Percentiles rank a stretch among this genome's conserved stretches.
Evolutionary conservation across 2,797 vertebrate species (phyloP).

Genomic region (Podarcis siculus): DNA sequence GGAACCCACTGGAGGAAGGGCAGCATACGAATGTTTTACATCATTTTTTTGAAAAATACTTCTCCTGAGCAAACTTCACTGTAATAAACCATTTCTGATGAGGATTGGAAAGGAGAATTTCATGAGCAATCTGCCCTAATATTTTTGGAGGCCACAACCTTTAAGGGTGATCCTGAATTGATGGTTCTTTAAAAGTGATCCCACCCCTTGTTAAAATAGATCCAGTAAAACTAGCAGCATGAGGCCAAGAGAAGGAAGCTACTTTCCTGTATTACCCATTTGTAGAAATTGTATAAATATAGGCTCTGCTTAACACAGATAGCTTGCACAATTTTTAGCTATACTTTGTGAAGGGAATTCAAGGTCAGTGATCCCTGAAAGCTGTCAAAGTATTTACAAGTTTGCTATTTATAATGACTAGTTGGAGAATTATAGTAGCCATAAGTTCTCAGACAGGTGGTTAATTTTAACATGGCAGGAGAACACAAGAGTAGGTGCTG

Average conservation of each 20-base stretch:
- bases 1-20: background rate
- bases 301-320: conserved; percentile 57
- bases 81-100: background rate
- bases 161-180: conserved; percentile 46
- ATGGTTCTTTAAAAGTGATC: conserved; percentile 40
- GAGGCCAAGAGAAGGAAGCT: conserved; percentile 45
- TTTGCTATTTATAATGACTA: conserved; percentile 76
- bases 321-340: conserved; percentile 57
- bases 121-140: background rate
- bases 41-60: background rate
- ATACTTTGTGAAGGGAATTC: conserved; percentile 65
- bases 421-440: conserved; percentile 69
- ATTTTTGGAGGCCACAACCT: conserved; percentile 25
- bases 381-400: conserved; percentile 73
- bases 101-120: background rate
- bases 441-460: conserved; percentile 60
- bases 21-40: background rate
- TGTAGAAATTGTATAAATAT: conserved; percentile 69
- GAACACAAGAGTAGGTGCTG: conserved; percentile 43
- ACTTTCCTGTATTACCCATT: conserved; percentile 55
- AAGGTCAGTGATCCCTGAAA: conserved; percentile 71
- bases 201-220: conserved; percentile 33
- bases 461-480: conserved; percentile 58
- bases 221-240: conserved; percentile 52
- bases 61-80: background rate